phyloP scores from a whole-genome alignment of 2,888 invertebrate genomes.

The Galerucella nymphaeae region DNA sequence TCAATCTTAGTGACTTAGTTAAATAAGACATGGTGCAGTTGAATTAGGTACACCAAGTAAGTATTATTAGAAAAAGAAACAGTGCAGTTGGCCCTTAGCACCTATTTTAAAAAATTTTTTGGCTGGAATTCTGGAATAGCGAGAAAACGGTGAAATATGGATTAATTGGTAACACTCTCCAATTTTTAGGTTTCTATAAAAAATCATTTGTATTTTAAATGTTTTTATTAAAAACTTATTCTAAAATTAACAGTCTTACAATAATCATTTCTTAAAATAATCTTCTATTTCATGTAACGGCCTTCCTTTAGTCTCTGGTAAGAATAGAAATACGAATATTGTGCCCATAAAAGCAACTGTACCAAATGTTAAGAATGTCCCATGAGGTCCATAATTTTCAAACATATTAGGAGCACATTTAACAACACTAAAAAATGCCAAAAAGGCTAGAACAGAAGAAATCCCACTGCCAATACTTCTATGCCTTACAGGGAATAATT shows the following conservation, averaged over 20 bases:
- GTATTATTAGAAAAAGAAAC: too few species aligned
- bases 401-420: constrained; percentile 75
- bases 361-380: constrained; percentile 74
- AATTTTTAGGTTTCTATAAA: too few species aligned
- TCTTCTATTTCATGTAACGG: constrained; percentile 77
- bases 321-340: constrained; percentile 68
- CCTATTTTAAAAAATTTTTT: too few species aligned
- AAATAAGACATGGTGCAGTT: too few species aligned
- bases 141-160: too few species aligned
- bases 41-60: too few species aligned
- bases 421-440: constrained; percentile 74
- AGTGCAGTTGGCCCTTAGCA: too few species aligned
- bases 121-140: too few species aligned
- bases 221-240: background rate
- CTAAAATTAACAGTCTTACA: background rate
- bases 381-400: constrained; percentile 68
- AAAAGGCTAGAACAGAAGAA: constrained; percentile 72
- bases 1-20: too few species aligned
- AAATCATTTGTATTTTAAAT: background rate
- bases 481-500: constrained; percentile 70
- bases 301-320: constrained; percentile 79
- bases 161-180: too few species aligned
- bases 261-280: constrained; percentile 60
- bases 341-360: constrained; percentile 70
- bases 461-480: constrained; percentile 76